These are phyloP conservation scores for Parnassius smintheus DNA, from an alignment of 2,888 invertebrate genomes.

Conservation along the genomic window DNA sequence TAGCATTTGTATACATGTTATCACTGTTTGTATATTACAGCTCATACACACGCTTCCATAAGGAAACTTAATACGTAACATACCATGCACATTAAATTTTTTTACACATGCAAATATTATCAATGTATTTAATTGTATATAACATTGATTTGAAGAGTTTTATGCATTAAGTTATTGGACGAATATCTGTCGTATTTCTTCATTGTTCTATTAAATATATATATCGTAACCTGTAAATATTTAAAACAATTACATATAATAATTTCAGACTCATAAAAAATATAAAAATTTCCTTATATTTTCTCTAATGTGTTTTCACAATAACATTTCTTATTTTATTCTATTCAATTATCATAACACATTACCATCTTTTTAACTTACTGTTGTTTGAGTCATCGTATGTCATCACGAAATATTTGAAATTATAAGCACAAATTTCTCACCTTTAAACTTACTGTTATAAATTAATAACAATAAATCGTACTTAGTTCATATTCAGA, in stretches of 20 bases:
- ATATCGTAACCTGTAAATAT: not conserved
- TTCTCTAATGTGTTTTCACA: not conserved
- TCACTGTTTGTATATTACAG: constrained; percentile 38
- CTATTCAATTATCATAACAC: not conserved
- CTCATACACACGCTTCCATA: constrained; percentile 39
- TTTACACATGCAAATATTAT: constrained; percentile 22
- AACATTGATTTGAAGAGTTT: constrained; percentile 5
- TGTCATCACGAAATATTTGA: not conserved
- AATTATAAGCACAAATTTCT: not conserved
- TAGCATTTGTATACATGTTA: constrained; percentile 44
- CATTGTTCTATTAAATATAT: constrained; percentile 5
- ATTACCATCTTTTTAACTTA: not conserved
- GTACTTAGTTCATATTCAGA: too few relatives aligned
- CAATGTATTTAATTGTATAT: constrained; percentile 8
- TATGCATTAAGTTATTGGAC: constrained; percentile 7
- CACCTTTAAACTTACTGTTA: too few relatives aligned
- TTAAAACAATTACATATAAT: not conserved
- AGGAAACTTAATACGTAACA: constrained; percentile 31
- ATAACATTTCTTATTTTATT: not conserved
- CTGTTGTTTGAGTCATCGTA: not conserved
- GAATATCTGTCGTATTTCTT: constrained; percentile 13
- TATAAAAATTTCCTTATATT: not conserved
- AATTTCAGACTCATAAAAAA: not conserved
- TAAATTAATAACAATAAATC: too few relatives aligned
- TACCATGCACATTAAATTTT: constrained; percentile 21